phyloP scores from a whole-genome alignment of 2,888 invertebrate species.

The Tetragonula carbonaria region DNA sequence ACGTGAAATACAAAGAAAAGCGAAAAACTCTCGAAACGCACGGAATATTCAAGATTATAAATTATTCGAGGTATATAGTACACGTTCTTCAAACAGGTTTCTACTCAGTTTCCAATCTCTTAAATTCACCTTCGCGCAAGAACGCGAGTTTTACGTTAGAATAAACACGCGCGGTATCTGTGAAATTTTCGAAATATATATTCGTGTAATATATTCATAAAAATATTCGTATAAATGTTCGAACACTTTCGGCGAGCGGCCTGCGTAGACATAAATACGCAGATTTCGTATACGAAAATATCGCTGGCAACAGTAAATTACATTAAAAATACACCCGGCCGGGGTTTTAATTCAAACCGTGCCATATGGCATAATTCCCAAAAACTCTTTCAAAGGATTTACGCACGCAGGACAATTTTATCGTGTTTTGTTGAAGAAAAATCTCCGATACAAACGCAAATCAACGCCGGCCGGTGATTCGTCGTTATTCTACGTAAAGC shows the following conservation, averaged over 20 bases:
- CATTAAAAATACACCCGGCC: neutral
- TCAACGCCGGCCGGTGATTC: neutral
- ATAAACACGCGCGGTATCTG: too few species aligned
- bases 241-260: neutral
- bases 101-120: too few species aligned
- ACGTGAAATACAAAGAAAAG: too few species aligned
- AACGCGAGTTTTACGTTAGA: too few species aligned
- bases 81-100: too few species aligned
- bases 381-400: conserved; percentile 4
- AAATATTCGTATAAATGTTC: neutral
- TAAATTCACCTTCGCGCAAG: too few species aligned
- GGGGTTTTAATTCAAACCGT: neutral
- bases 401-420: neutral
- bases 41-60: too few species aligned
- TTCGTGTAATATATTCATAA: too few species aligned
- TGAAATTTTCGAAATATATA: too few species aligned
- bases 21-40: too few species aligned
- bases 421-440: neutral
- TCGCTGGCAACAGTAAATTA: neutral
- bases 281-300: neutral
- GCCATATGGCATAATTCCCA: neutral
- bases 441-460: neutral
- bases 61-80: too few species aligned
- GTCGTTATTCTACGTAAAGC: neutral
- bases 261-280: neutral